Evolutionary conservation across 2,797 vertebrate species (phyloP), one percentile per base, ranked within the genome.

Genomic region (Microctenopoma stevenorrisi): DNA sequence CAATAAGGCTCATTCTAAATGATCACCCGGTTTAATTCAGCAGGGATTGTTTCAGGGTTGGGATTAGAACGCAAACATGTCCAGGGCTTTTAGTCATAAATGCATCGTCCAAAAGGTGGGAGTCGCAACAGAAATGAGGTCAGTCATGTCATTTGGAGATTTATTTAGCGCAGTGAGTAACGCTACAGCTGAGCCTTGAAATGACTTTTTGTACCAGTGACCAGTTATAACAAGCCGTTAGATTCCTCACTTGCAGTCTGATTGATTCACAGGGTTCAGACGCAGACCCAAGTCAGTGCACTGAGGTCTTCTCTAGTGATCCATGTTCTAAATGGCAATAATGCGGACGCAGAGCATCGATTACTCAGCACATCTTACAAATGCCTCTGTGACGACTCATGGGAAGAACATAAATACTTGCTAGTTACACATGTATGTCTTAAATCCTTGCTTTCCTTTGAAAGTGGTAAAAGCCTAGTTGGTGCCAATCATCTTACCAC

Each of bases 21-120:
- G 57, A 82, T 80, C 78, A 61, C 52, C 70, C 55, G 38, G 50
- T 79, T 70, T 79, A 53, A 38, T 40, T 40, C 38, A 40, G 13
- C 43, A 16, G 22, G 69, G 75, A 79, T 83, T 77, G 78, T 46
- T 10, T 76, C 76, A 35, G 7, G 9, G 33, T 40, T 40, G 13
- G 13, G 6, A 12, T 60, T 44, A 8, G n/a, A 53, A 77, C 53
- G 55, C 61, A 80, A 83, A 81, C 69, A 74, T 67, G 76, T 66
- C 80, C 46, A 43, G 51, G 61, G 40, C 33, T 0, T 5, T 52
- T 67, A 77, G 72, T 76, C 33, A 42, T 35, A 52, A 68, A 64
- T n/a, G 69, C 25, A 49, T 38, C 7, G 7, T 16, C 13, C 25
- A 30, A 74, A 55, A 37, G 37, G n/a, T 46, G 54, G 43, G 30